phyloP scores from a whole-genome alignment of 2,113 vertebrate species.

The Leuciscus idus region DNA sequence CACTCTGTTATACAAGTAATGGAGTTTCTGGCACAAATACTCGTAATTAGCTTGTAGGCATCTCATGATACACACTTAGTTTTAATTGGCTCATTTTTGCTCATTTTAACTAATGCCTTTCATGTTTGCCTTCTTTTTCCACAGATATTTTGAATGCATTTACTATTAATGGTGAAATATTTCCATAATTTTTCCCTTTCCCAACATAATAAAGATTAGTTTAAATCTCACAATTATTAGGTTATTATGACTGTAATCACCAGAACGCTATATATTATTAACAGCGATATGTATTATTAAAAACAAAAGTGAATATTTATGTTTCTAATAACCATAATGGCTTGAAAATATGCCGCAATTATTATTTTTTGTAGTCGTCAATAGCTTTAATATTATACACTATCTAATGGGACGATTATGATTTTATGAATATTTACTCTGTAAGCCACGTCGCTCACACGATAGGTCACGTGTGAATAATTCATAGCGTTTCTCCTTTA shows the following conservation, averaged over 20 bases:
- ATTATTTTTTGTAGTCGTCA: not conserved
- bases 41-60: slow-evolving; percentile 71
- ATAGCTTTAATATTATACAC: slow-evolving; percentile 2
- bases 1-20: slow-evolving; percentile 36
- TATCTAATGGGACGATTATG: slow-evolving; percentile 49
- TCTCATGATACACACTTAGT: slow-evolving; percentile 65
- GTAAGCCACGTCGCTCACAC: slow-evolving; percentile 6
- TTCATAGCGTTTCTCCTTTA: slow-evolving; percentile 28
- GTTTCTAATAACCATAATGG: slow-evolving; percentile 68
- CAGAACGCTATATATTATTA: slow-evolving; percentile 73
- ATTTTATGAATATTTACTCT: slow-evolving; percentile 44
- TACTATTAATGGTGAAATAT: slow-evolving; percentile 75
- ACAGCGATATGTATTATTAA: slow-evolving; percentile 68
- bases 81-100: slow-evolving; percentile 69
- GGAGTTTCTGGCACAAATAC: slow-evolving; percentile 41
- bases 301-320: slow-evolving; percentile 64
- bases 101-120: slow-evolving; percentile 73
- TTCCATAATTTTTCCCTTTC: slow-evolving; percentile 75
- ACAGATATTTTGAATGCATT: slow-evolving; percentile 64
- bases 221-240: slow-evolving; percentile 70
- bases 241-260: slow-evolving; percentile 69
- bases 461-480: slow-evolving; percentile 31
- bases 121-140: slow-evolving; percentile 70
- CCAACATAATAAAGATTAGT: slow-evolving; percentile 73
- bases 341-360: slow-evolving; percentile 31